phyloP scores from a whole-genome alignment of 2,888 invertebrate genomes.

The Isotomurus palustris region DNA sequence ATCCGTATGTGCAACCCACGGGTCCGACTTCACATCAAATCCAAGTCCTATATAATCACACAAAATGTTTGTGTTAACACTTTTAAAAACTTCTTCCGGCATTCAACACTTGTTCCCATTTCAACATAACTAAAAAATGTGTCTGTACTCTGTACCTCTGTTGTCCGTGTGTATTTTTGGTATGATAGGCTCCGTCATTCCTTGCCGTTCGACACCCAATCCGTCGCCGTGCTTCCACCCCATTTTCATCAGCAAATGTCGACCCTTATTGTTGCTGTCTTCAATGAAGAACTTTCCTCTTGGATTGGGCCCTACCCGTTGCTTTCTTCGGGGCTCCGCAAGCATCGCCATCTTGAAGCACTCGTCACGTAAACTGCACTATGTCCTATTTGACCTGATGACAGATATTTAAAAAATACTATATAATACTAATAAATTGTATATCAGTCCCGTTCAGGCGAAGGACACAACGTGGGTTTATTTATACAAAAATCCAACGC shows the following conservation, averaged over 20 bases:
- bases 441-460: no score
- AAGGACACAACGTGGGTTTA: no score
- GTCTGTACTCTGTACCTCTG: slow-evolving; percentile 20
- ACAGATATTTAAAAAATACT: no score
- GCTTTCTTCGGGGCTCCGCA: slow-evolving; percentile 41
- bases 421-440: no score
- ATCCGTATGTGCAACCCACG: slow-evolving; percentile 40
- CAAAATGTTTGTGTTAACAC: no score
- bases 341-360: slow-evolving; percentile 34
- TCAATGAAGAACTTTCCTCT: slow-evolving; percentile 40
- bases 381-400: no score
- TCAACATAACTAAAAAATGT: background rate
- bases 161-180: slow-evolving; percentile 39
- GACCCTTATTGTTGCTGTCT: slow-evolving; percentile 38
- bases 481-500: no score
- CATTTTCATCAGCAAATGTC: slow-evolving; percentile 36
- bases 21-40: slow-evolving; percentile 32
- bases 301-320: slow-evolving; percentile 41
- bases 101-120: no score
- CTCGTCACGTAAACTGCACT: no score
- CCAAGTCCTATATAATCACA: slow-evolving; percentile 34
- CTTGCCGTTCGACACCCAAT: slow-evolving; percentile 34
- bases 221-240: slow-evolving; percentile 44
- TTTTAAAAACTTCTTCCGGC: no score
- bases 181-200: slow-evolving; percentile 36